Evolutionary conservation across 2,797 vertebrate genomes (phyloP), one percentile per base, ranked within the genome.

Genomic region (Chromobotia macracanthus): DNA sequence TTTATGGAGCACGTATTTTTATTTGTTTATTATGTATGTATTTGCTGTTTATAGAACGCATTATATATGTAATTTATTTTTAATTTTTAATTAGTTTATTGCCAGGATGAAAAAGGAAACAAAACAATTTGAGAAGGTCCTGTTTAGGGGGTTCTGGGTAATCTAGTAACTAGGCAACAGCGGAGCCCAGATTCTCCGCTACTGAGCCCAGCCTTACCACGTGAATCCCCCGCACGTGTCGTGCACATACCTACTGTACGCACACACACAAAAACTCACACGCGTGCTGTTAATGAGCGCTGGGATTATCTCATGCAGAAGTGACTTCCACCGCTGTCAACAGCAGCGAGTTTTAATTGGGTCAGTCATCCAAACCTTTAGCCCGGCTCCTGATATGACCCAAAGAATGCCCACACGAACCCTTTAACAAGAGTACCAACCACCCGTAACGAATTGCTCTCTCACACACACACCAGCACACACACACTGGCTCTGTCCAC

Each of bases 91-190:
- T 55, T 16, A 28, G 6, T 23, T 61, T 21, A 3, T 31, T 35
- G 44, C n/a, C 51, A 18, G 66, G 11, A 68, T 68, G 50, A 67
- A 50, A 71, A 71, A n/a, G 16, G 38, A 79, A 82, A 64, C 44
- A 44, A 67, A 60, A 73, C 64, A 38, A 41, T 77, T 60, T 28
- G 1, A 72, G 60, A 70, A 64, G 23, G 56, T 69, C 46, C 23
- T 69, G 31, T 82, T 82, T 69, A 68, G 58, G 67, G 50, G 61
- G 35, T 51, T 50, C 71, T 71, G 72, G 58, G 63, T 68, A 77
- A 80, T 83, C 79, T 83, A 12, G 79, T 80, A 74, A 66, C 82
- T 56, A 83, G 70, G 82, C 82, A 83, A 83, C 82, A 78, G 70
- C 35, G 10, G 48, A 58, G 73, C 56, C 56, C 10, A 66, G 70